phyloP scores from a whole-genome alignment of 2,888 invertebrate species.

The Timema cristinae region DNA sequence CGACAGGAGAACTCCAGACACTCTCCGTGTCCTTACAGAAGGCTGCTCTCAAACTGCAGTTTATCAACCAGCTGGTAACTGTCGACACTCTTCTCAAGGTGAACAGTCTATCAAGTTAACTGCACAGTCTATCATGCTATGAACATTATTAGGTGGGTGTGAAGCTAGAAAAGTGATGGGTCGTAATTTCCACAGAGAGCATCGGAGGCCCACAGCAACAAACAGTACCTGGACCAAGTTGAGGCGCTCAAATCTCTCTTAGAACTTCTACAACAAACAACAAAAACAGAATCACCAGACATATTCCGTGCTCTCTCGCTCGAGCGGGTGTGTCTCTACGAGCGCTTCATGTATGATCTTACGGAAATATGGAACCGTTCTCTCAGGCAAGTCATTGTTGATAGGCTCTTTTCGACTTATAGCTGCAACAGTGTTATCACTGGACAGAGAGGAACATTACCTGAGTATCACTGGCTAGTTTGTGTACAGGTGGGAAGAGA shows the following conservation, averaged over 20 bases:
- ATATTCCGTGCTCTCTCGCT: constrained; percentile 50
- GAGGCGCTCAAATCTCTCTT: not conserved
- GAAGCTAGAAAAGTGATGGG: not conserved
- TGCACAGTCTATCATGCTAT: too few relatives aligned
- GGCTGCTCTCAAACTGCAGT: constrained; percentile 53
- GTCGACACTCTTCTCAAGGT: constrained; percentile 44
- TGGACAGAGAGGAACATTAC: too few relatives aligned
- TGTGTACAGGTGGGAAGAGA: too few relatives aligned
- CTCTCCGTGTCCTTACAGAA: constrained; percentile 54
- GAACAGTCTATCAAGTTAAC: constrained; percentile 29
- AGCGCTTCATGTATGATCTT: constrained; percentile 49
- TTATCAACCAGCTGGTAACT: constrained; percentile 46
- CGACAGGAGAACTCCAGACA: constrained; percentile 56
- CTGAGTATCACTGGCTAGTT: too few relatives aligned
- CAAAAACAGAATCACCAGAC: constrained; percentile 43
- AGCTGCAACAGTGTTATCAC: constrained; percentile 35
- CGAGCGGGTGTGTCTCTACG: constrained; percentile 48
- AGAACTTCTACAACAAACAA: constrained; percentile 3
- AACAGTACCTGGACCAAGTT: too few relatives aligned
- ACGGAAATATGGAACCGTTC: constrained; percentile 46
- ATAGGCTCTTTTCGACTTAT: constrained; percentile 32
- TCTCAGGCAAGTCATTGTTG: too few relatives aligned
- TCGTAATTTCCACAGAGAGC: not conserved
- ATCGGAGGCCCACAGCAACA: too few relatives aligned
- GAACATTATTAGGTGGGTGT: not conserved